Percentiles rank a stretch among this genome's conserved stretches.
Conservation (phyloP, 1,140 invertebrate genomes). For the Rhynchophorus ferrugineus region DNA sequence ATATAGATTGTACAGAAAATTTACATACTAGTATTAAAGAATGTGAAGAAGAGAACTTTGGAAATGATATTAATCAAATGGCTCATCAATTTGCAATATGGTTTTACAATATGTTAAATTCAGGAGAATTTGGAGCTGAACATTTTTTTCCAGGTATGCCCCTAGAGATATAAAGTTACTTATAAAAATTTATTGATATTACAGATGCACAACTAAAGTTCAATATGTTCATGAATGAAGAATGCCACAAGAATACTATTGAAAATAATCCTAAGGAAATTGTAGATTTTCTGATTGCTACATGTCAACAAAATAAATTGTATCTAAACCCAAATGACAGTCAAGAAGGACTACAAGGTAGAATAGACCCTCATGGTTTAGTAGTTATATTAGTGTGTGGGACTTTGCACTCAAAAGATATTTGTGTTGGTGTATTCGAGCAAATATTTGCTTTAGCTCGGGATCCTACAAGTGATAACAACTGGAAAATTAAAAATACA, state of each 20-base stretch:
- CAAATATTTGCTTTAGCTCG: constrained; percentile 52
- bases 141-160: constrained; percentile 47
- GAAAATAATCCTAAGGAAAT: constrained; percentile 31
- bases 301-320: constrained; percentile 43
- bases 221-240: constrained; percentile 29
- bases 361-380: constrained; percentile 52
- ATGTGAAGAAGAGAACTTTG: too few species aligned
- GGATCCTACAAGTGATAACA: constrained; percentile 51
- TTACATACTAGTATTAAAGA: too few species aligned
- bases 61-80: constrained; percentile 40
- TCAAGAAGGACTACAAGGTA: constrained; percentile 46
- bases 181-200: constrained; percentile 2
- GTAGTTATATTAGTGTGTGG: constrained; percentile 53
- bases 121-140: constrained; percentile 41
- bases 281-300: constrained; percentile 37
- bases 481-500: constrained; percentile 54
- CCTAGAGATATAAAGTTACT: neutral
- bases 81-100: constrained; percentile 50
- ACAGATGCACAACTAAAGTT: constrained; percentile 38
- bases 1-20: too few species aligned
- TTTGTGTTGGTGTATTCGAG: constrained; percentile 54
- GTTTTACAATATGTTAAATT: constrained; percentile 54
- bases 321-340: constrained; percentile 54
- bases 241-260: constrained; percentile 29
- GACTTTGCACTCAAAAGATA: constrained; percentile 46